Evolutionary conservation across 2,888 invertebrate species (phyloP), one percentile per base, ranked within the genome.

Genomic region (Liodrosophila aerea): DNA sequence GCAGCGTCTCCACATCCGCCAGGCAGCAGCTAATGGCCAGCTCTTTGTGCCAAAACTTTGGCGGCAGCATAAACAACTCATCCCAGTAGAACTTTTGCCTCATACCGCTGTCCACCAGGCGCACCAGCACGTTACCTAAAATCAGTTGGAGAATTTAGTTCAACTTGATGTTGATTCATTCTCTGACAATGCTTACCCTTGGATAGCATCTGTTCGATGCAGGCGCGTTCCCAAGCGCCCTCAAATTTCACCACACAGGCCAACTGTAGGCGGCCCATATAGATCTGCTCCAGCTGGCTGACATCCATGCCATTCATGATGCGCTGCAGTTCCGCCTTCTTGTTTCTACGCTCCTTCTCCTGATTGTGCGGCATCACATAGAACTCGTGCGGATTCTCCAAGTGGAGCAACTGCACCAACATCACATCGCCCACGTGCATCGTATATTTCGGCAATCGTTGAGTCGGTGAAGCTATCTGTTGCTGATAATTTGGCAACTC

Each of bases 361-460:
- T 27, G 3, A 4, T 44, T 30, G 13, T 68, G 58, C 0, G 54
- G 51, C 57, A 93, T 92, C 0, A 94, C 92, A 85, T 91, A 95
- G 85, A 96, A 93, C 59, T 92, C 91, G 73, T 92, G 91, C 0
- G 95, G 95, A 84, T 92, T 92, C 16, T 92, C 90, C 1, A 94
- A 89, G 65, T 93, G 91, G 0, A 92, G 91, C 37, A 95, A 89
- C 53, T 90, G 87, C 0, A 94, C 93, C 9, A 91, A 87, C 43
- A 87, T 49, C 8, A 84, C 62, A 18, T 87, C 78, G 0, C 86
- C 85, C 1, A 45, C 37, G 3, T 41, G 12, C 0, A 30, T 11
- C 0, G 37, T 2, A 46, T 16, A 34, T n/a, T 18, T 51, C 4
- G 57, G 41, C 2, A 82, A 29, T 13, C 37, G 49, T n/a, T 65